Evolutionary conservation across 2,797 vertebrate species (phyloP), one percentile per base, ranked within the genome.

Genomic region (Silurus aristotelis): DNA sequence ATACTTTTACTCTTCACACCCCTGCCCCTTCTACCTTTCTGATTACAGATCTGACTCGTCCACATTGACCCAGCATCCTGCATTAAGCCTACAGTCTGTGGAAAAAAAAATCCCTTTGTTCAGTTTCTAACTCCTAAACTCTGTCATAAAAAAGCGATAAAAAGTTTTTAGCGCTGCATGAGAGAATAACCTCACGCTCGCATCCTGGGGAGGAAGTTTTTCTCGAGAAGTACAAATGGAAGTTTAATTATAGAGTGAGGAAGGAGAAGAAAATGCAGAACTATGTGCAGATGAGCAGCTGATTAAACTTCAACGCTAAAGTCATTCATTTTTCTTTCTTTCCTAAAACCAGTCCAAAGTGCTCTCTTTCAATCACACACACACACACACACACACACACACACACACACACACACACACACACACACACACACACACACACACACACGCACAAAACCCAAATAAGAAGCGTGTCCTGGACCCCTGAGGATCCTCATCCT

Each of bases 381-480:
- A 43, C 77, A 63, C 46, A 6, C 20, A 20, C 64, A 43, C 77
- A 63, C 46, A 70, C 66, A 82, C 73, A 86, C 63, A 70, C 31
- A 48, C 19, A 73, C 38, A 64, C 46, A 70, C 66, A 82, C 73
- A 86, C 63, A 70, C 31, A 48, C 19, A 73, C 38, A 64, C 52
- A 6, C 20, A 15, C 66, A 46, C 78, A 63, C 48, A 71, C 67
- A 82, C 75, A 86, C 64, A 71, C 38, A 48, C 20, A 75, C 43
- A 66, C 68, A 60, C 83, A 84, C 61, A 70, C 22, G 71, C 25
- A 48, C 77, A 83, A 80, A 27, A 61, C 64, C 71, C 38, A 66
- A 84, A 83, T 75, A 73, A 84, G 84, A 84, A 88, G 87, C 78
- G 79, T 82, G 73, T 19, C 67, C 78, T 38, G 77, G 83, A 86